Base-by-base conservation (phyloP, 1,140 invertebrate genomes). In the Frieseomelitta varia region DNA sequence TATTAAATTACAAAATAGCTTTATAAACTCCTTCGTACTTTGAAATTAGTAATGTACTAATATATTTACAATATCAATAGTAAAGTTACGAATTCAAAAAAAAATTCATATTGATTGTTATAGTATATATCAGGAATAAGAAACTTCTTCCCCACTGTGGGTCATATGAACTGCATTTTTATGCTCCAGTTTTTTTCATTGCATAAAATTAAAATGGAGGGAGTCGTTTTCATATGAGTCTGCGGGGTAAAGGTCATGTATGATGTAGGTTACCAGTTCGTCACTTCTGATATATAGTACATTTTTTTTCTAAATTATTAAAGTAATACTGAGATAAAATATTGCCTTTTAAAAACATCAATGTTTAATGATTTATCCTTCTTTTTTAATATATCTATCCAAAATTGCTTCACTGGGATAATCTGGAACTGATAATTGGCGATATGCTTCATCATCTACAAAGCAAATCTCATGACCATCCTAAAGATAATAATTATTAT, bases 401-500 rank as follows among this genome's bases (percentile, higher is more conserved):
- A 99, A 95, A n/a, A 97, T 95, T 67, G 95, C 93, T 89, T 99
- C 97, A 73, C 97, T 98, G 79, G 97, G 96, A 17, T 97, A 96
- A 92, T 99, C 99, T 19, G 98, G 96, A 91, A 98, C 95, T 0
- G 99, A 99, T 53, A 99, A 94, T 92, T 99, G 95, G 53, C 96
- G 94, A 95, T 99, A 99, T 51, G 97, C 98, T 95, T 99, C 98
- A 91, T 99, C 98, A 87, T 99, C 99, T 24, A 99, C 99, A 95
- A 99, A 99, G 95, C 99, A 99, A 85, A 99, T 99, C 95, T 99
- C 99, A 95, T 99, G 99, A 2, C 96, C 98, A 95, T 99, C 98
- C 97, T 97, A 79, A 90, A 71, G 85, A 85, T 71, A 83, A 63
- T 65, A 24, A 75, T 17, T 39, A 58, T 69, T 72, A 72, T 73